Evolutionary conservation across 2,113 vertebrate species (phyloP).

Genomic region (Solea solea): DNA sequence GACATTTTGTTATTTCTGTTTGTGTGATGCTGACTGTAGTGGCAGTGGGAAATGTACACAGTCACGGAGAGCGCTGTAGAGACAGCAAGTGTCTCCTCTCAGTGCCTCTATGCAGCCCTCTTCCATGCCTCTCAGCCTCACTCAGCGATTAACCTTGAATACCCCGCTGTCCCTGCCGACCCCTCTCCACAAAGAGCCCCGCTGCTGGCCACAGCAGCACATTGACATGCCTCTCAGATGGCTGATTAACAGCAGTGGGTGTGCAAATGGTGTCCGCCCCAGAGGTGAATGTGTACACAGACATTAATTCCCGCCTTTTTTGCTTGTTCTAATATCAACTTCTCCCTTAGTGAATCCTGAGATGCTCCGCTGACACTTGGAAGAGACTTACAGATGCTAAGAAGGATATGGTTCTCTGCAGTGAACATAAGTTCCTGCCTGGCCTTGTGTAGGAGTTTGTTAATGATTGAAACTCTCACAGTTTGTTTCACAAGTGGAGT

Average conservation of each 20-base stretch:
- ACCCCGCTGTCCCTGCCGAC: conserved; percentile 56
- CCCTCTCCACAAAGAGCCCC: conserved; percentile 52
- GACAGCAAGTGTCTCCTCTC: conserved; percentile 70
- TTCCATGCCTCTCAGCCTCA: conserved; percentile 76
- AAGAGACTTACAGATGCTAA: conserved; percentile 20
- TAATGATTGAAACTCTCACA: conserved; percentile 66
- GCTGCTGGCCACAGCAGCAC: conserved; percentile 45
- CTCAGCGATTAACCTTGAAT: conserved; percentile 78
- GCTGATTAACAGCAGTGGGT: conserved; percentile 62
- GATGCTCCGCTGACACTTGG: conserved; percentile 23
- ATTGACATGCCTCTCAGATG: conserved; percentile 60
- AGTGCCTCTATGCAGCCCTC: conserved; percentile 67
- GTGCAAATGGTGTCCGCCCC: conserved; percentile 54
- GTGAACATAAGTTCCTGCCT: conserved; percentile 39
- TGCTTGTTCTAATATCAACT: conserved; percentile 29
- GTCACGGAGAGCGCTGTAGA: conserved; percentile 61
- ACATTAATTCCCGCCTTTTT: conserved; percentile 14
- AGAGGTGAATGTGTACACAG: conserved; percentile 46
- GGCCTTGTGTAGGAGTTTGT: conserved; percentile 72
- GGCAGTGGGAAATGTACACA: conserved; percentile 64
- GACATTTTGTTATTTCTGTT: conserved; percentile 62
- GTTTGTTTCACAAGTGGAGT: conserved; percentile 70
- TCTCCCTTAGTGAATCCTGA: conserved; percentile 30
- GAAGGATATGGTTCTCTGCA: conserved; percentile 35
- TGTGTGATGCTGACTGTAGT: conserved; percentile 38